A percentile compares a stretch with the other conserved stretches of the same genome.
These are phyloP conservation scores for Nezara viridula DNA, from an alignment of 2,888 invertebrate species.

Conservation along the genomic window DNA sequence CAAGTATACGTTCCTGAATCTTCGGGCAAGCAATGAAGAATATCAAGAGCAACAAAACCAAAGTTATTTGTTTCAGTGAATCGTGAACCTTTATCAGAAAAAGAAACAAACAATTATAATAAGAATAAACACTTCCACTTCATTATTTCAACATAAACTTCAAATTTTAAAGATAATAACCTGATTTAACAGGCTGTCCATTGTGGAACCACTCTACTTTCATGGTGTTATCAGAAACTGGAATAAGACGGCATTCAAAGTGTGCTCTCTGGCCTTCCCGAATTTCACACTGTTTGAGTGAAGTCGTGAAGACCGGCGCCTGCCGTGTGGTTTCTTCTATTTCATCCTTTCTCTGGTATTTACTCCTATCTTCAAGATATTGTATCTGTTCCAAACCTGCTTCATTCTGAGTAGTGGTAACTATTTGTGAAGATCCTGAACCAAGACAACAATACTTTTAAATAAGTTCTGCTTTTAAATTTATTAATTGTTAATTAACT, in stretches of 20 bases:
- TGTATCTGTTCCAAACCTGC: constrained; percentile 91
- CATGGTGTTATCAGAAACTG: constrained; percentile 93
- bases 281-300: constrained; percentile 91
- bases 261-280: constrained; percentile 96
- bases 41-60: constrained; percentile 96
- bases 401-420: constrained; percentile 89
- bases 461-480: no score
- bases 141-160: background rate
- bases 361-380: constrained; percentile 86
- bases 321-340: constrained; percentile 89
- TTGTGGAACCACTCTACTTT: constrained; percentile 97
- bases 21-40: constrained; percentile 94
- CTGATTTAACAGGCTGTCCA: constrained; percentile 89
- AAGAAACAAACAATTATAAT: background rate
- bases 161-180: constrained; percentile 65
- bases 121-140: background rate
- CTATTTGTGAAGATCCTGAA: constrained; percentile 78
- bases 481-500: background rate
- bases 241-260: constrained; percentile 93
- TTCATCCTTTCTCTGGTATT: constrained; percentile 81
- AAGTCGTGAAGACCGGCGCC: constrained; percentile 93
- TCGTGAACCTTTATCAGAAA: constrained; percentile 76
- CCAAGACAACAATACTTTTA: constrained; percentile 20
- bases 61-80: constrained; percentile 97
- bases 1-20: constrained; percentile 97